A percentile compares a stretch with the other conserved stretches of the same genome.
phyloP scores from a whole-genome alignment of 2,113 vertebrate species.

The Empidonax alnorum region DNA sequence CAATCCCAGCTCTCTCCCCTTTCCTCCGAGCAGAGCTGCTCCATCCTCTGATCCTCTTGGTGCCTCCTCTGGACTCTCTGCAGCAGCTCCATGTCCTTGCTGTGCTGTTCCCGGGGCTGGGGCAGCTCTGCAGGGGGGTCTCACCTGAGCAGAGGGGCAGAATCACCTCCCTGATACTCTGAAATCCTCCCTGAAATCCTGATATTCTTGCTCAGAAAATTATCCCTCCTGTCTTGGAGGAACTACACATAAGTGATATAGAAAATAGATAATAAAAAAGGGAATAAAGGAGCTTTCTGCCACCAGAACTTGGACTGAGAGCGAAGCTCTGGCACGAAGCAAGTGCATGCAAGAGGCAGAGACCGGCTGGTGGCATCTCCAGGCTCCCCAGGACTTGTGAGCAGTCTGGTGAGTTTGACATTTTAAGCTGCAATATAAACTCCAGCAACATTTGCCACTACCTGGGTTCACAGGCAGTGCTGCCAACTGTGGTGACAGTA shows the following conservation, averaged over 20 bases:
- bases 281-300: not conserved
- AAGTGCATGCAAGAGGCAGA: not conserved
- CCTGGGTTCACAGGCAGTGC: not conserved
- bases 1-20: not conserved
- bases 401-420: not conserved
- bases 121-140: not conserved
- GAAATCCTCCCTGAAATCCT: not conserved
- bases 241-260: not conserved
- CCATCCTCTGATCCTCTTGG: not conserved
- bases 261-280: not conserved
- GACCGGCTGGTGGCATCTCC: not conserved
- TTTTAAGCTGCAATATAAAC: not conserved
- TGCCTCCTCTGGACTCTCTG: not conserved
- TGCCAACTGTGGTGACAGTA: not conserved
- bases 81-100: not conserved
- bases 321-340: not conserved
- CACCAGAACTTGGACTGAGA: not conserved
- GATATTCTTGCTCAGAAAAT: not conserved
- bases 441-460: not conserved
- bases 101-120: not conserved
- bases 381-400: not conserved
- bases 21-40: not conserved
- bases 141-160: not conserved
- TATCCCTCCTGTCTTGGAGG: not conserved
- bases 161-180: not conserved